Conservation (phyloP, 2,113 vertebrate genomes). For the Notothenia rossii region DNA sequence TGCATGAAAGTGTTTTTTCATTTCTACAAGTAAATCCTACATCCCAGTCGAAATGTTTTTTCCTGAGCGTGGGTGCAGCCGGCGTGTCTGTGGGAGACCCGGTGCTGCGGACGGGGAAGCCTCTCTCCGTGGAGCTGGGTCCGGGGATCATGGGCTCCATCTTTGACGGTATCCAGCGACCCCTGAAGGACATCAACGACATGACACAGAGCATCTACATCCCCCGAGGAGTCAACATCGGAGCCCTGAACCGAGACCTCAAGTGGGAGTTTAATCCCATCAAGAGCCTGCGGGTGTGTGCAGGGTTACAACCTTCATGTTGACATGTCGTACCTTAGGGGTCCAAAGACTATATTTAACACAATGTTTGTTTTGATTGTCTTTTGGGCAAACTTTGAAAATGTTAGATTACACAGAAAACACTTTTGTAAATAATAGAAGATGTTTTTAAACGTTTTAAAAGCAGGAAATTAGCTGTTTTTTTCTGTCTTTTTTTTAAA, state of each 20-base stretch:
- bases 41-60: slow-evolving; percentile 62
- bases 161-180: slow-evolving; percentile 98
- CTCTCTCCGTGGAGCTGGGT: slow-evolving; percentile 95
- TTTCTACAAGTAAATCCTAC: not conserved
- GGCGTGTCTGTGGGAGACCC: slow-evolving; percentile 97
- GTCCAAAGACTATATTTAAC: no score
- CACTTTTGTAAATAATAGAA: no score
- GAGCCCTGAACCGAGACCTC: slow-evolving; percentile 92
- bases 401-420: no score
- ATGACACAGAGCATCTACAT: slow-evolving; percentile 97
- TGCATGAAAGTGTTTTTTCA: not conserved
- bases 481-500: no score
- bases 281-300: slow-evolving; percentile 91
- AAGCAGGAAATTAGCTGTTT: no score
- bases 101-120: slow-evolving; percentile 96
- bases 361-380: no score
- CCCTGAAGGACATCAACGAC: slow-evolving; percentile 93
- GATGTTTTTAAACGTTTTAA: no score
- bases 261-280: slow-evolving; percentile 95
- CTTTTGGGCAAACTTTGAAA: no score
- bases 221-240: slow-evolving; percentile 95
- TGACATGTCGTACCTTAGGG: not conserved
- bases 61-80: slow-evolving; percentile 89
- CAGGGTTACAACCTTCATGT: not conserved
- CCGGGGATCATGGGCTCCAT: slow-evolving; percentile 99